phyloP scores from a whole-genome alignment of 1,140 invertebrate genomes.

The Chymomyza costata region DNA sequence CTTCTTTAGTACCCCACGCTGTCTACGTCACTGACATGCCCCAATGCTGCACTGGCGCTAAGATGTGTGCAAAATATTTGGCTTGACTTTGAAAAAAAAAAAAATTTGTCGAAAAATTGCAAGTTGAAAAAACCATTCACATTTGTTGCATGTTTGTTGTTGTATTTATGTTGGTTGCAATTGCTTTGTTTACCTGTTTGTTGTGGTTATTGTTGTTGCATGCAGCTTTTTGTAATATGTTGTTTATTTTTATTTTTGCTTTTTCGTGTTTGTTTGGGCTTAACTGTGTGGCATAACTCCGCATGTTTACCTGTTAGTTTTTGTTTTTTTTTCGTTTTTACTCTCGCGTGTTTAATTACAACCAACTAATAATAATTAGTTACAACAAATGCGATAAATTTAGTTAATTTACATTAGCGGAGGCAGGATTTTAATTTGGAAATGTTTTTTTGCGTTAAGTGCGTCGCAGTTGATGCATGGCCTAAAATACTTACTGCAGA shows the following conservation, averaged over 20 bases:
- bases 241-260: conserved; percentile 5
- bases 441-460: no score
- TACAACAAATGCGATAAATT: conserved; percentile 45
- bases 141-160: no score
- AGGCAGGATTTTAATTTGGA: no score
- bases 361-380: conserved; percentile 37
- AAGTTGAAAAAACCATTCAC: background rate
- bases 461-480: no score
- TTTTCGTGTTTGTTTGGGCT: conserved; percentile 4
- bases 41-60: background rate
- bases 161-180: conserved; percentile 1
- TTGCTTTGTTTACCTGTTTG: background rate
- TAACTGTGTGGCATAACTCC: no score
- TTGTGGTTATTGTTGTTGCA: background rate
- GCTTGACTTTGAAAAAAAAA: conserved; percentile 53
- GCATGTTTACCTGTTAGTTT: no score
- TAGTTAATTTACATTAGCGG: conserved; percentile 36
- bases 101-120: conserved; percentile 21
- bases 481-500: no score
- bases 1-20: no score
- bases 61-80: conserved; percentile 50
- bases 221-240: background rate
- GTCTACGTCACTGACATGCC: no score
- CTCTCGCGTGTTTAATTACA: conserved; percentile 39
- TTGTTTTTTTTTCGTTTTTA: background rate